phyloP scores from a whole-genome alignment of 1,140 invertebrate species.

The Helicoverpa armigera region DNA sequence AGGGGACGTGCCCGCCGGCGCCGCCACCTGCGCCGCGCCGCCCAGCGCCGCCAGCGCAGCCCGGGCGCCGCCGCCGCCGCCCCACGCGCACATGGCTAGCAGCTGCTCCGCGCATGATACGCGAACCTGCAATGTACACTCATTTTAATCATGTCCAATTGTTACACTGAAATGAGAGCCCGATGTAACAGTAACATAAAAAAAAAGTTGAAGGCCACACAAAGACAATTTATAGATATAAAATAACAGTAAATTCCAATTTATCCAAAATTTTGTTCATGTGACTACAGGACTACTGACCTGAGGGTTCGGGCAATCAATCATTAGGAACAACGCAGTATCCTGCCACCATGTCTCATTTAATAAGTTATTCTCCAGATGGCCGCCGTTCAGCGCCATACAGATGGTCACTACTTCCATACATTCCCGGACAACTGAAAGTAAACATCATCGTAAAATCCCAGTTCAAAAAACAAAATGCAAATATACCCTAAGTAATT shows the following conservation, averaged over 20 bases:
- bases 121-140: slow-evolving; percentile 67
- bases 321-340: slow-evolving; percentile 95
- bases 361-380: slow-evolving; percentile 90
- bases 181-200: no score
- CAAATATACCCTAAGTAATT: not conserved
- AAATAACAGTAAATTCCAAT: no score
- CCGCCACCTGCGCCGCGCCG: slow-evolving; percentile 67
- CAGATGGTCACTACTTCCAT: slow-evolving; percentile 96
- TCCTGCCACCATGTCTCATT: slow-evolving; percentile 93
- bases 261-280: no score
- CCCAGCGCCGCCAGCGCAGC: slow-evolving; percentile 71
- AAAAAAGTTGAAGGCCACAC: no score
- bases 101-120: slow-evolving; percentile 82
- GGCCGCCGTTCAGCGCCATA: slow-evolving; percentile 94
- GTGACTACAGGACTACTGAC: no score
- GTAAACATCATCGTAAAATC: slow-evolving; percentile 7
- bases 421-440: slow-evolving; percentile 94
- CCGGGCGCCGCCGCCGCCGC: slow-evolving; percentile 74
- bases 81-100: slow-evolving; percentile 82
- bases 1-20: slow-evolving; percentile 33
- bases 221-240: no score
- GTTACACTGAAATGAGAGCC: no score
- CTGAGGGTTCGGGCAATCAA: slow-evolving; percentile 91
- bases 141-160: not conserved
- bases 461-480: not conserved